These are phyloP conservation scores for Theristicus caerulescens DNA, from an alignment of 2,113 vertebrate species.

Conservation along the genomic window DNA sequence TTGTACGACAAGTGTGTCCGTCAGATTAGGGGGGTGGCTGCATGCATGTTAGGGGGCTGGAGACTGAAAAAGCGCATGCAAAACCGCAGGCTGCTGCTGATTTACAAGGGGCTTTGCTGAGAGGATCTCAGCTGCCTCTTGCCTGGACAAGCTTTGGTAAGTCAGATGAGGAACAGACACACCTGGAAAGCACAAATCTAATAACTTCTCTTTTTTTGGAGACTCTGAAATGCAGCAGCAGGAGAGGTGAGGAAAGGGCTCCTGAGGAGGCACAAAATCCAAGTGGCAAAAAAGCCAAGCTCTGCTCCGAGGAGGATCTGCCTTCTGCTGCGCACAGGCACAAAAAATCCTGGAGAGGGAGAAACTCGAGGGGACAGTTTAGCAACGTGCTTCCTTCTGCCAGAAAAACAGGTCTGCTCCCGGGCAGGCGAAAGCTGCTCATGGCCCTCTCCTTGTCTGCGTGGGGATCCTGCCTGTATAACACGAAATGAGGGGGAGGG, in stretches of 20 bases:
- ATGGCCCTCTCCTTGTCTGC: not conserved
- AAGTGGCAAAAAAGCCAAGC: not conserved
- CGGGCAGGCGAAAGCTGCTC: not conserved
- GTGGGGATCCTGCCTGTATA: not conserved
- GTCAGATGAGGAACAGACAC: not conserved
- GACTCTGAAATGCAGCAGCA: not conserved
- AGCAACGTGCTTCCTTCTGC: not conserved
- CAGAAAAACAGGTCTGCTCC: not conserved
- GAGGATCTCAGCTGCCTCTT: not conserved
- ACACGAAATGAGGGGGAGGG: fast-evolving
- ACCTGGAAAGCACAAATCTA: not conserved
- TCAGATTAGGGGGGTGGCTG: not conserved
- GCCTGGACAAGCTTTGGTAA: not conserved
- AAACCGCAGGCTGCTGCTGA: not conserved
- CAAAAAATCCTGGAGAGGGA: not conserved
- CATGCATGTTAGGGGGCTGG: fast-evolving
- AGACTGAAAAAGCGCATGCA: not conserved
- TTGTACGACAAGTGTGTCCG: not conserved
- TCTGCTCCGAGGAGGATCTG: not conserved
- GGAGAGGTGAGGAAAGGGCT: not conserved
- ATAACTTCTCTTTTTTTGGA: not conserved
- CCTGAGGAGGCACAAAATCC: not conserved
- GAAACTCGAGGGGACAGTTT: not conserved
- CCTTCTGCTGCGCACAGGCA: not conserved
- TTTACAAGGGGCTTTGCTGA: not conserved